Evolutionary conservation across 2,888 invertebrate genomes (phyloP), one percentile per base, ranked within the genome.

Genomic region (Ochropleura leucogaster): DNA sequence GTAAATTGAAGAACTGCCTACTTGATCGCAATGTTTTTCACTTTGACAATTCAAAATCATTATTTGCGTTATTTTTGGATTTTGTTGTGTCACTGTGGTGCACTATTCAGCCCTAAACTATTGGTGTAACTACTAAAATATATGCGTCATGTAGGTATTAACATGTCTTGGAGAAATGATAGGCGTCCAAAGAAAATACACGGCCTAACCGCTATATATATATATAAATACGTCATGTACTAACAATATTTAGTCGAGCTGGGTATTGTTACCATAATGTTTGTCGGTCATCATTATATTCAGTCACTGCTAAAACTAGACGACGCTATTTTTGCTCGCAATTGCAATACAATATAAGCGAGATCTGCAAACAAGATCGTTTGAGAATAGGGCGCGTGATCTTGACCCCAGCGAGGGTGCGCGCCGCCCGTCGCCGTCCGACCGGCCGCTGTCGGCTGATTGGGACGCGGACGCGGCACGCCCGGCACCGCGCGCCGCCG

Each of bases 331-430:
- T 40, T 40, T 42, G 40, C 9, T 68, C 46, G 30, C n/a, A 55
- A 57, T 68, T 53, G 47, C 46, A 68, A 44, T 47, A 64, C 65
- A 51, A 55, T 60, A 59, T 46, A 64, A 62, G 59, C 44, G 46
- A 51, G 55, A 64, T 62, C 66, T 59, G 49, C 42, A 78, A 72
- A 82, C 72, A 49, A 63, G 62, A 40, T 73, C 20, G 59, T 69
- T 66, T 12, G 59, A 69, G 69, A 78, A 83, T 64, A 73, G 73
- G 66, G 53, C 40, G 64, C 14, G 46, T 71, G 84, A 51, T 80
- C 84, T 80, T 84, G 76, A 73, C 73, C 74, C 49, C 44, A 40
- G 30, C 51, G 18, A 69, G 65, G 59, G 63, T n/a, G 74, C 51
- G 73, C 16, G 57, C 59, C 42, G 49, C 16, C 59, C 42, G 49